A percentile compares a stretch with the other conserved stretches of the same genome.
Evolutionary conservation across 2,797 vertebrate species (phyloP).

Genomic region (Poecilia velifera): DNA sequence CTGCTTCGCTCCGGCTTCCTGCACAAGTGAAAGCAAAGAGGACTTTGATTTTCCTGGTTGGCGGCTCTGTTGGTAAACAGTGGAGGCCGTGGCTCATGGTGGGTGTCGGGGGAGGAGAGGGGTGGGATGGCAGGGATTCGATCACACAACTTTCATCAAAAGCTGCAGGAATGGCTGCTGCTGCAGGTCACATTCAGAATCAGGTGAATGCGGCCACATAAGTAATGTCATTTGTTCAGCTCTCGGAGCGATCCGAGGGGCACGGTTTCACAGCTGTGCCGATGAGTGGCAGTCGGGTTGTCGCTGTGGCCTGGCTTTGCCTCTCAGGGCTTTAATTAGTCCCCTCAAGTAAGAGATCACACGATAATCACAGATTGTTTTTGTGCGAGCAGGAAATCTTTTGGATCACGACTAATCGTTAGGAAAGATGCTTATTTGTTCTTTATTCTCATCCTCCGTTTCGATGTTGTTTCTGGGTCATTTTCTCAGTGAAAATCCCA

Average conservation of each 20-base stretch:
- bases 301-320: constrained; percentile 38
- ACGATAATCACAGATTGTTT: constrained; percentile 53
- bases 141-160: constrained; percentile 25
- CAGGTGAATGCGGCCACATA: constrained; percentile 9
- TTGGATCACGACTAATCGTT: constrained; percentile 20
- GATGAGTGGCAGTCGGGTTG: constrained; percentile 39
- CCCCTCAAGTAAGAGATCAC: constrained; percentile 52
- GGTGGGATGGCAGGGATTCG: constrained; percentile 28
- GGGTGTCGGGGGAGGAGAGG: constrained; percentile 1
- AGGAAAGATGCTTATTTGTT: constrained; percentile 15
- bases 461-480: not conserved
- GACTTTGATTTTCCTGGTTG: constrained; percentile 75
- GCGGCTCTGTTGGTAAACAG: constrained; percentile 72
- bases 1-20: constrained; percentile 72
- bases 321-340: constrained; percentile 65
- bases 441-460: not conserved
- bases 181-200: not conserved
- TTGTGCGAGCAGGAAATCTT: constrained; percentile 30
- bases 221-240: constrained; percentile 24
- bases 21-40: constrained; percentile 78
- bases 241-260: constrained; percentile 7
- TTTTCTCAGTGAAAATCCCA: not conserved
- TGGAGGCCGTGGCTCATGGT: constrained; percentile 41
- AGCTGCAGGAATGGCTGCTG: constrained; percentile 26
- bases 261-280: constrained; percentile 59